Conservation (phyloP, 2,113 vertebrate genomes). For the Psittacula cyanocephala region DNA sequence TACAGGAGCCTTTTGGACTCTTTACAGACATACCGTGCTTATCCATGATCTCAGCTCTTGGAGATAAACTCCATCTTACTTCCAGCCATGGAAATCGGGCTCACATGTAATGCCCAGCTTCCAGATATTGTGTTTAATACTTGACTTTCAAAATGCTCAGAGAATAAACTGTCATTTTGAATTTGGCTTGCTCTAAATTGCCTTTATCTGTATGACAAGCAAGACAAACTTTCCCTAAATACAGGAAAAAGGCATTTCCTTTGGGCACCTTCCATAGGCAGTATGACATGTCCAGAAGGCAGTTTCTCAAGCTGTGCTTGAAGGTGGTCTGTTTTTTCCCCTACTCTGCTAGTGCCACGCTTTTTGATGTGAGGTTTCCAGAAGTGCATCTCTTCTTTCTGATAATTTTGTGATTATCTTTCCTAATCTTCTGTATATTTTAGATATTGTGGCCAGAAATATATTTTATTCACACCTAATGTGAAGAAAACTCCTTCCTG, state of each 20-base stretch:
- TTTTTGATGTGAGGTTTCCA: not conserved
- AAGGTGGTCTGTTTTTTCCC: not conserved
- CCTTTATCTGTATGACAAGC: not conserved
- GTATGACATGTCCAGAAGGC: not conserved
- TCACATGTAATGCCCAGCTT: not conserved
- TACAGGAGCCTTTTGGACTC: not conserved
- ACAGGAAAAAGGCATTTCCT: not conserved
- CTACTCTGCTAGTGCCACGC: not conserved
- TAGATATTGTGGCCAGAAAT: not conserved
- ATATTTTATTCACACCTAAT: not conserved
- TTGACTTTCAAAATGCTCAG: not conserved
- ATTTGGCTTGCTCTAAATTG: not conserved
- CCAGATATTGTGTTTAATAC: not conserved
- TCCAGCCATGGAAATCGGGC: not conserved
- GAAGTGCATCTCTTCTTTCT: not conserved
- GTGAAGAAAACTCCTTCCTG: not conserved
- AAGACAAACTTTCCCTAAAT: not conserved
- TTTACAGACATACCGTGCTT: rapidly evolving
- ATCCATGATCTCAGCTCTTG: not conserved
- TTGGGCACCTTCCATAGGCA: not conserved
- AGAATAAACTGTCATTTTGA: not conserved
- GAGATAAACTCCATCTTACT: not conserved
- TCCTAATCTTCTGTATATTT: not conserved
- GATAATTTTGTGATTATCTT: not conserved
- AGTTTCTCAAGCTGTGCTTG: not conserved